These are phyloP conservation scores for Coelopa frigida DNA, from an alignment of 1,140 invertebrate genomes.

Conservation along the genomic window DNA sequence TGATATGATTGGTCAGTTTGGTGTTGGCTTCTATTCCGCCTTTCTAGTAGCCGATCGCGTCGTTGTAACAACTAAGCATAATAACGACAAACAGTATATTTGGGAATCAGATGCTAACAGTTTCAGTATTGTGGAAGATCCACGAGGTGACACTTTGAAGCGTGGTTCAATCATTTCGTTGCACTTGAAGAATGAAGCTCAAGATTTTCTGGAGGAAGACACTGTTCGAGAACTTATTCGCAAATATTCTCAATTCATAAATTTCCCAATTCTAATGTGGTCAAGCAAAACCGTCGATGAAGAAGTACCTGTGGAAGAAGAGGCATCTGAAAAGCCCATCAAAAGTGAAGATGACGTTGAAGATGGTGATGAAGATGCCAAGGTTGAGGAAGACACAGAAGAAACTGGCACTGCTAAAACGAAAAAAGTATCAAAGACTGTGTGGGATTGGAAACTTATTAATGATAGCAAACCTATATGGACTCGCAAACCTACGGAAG, in stretches of 20 bases:
- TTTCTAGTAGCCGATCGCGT: constrained; percentile 90
- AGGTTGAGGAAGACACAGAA: constrained; percentile 61
- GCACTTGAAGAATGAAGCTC: constrained; percentile 93
- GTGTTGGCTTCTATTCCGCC: constrained; percentile 96
- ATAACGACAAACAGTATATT: constrained; percentile 92
- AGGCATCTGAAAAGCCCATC: constrained; percentile 16
- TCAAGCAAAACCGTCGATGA: constrained; percentile 84
- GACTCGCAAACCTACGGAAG: constrained; percentile 85
- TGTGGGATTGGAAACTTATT: constrained; percentile 96
- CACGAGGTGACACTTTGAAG: constrained; percentile 81
- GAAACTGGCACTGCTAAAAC: constrained; percentile 78
- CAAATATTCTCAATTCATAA: constrained; percentile 99
- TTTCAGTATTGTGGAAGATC: constrained; percentile 89
- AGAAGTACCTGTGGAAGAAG: constrained; percentile 65
- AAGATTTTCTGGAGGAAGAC: constrained; percentile 89
- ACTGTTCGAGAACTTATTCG: constrained; percentile 86
- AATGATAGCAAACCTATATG: constrained; percentile 97
- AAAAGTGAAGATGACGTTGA: constrained; percentile 36
- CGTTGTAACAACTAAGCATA: constrained; percentile 91
- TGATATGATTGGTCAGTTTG: constrained; percentile 92
- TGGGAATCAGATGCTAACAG: constrained; percentile 94
- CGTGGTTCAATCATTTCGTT: constrained; percentile 80
- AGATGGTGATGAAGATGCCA: constrained; percentile 49
- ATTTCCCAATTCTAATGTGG: constrained; percentile 98
- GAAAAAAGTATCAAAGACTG: constrained; percentile 90